phyloP scores from a whole-genome alignment of 2,888 invertebrate genomes.

The Spodoptera exigua region DNA sequence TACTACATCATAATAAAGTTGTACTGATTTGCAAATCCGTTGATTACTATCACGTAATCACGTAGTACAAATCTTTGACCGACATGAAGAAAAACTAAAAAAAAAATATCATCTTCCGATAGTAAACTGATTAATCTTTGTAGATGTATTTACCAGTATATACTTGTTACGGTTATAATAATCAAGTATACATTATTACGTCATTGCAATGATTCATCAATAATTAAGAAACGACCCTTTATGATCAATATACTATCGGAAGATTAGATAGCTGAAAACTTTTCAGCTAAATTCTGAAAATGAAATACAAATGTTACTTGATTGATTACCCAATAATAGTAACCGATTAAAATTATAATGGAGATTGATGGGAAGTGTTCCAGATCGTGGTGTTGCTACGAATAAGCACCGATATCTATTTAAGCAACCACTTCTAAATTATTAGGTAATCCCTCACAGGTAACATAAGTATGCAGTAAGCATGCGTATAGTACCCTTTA shows the following conservation, averaged over 20 bases:
- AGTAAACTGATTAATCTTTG: conserved; percentile 17
- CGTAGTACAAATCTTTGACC: conserved; percentile 19
- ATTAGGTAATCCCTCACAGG: conserved; percentile 37
- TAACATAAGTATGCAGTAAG: conserved; percentile 46
- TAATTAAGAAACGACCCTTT: too few species aligned
- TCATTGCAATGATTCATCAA: background rate
- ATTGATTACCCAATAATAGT: conserved; percentile 42
- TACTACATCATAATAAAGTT: conserved; percentile 25
- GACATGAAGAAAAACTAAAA: conserved; percentile 15
- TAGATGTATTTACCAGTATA: too few species aligned
- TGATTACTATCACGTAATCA: conserved; percentile 20
- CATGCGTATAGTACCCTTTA: conserved; percentile 55
- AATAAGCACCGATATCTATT: too few species aligned
- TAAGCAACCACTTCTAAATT: conserved; percentile 12
- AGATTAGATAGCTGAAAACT: conserved; percentile 19
- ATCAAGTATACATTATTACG: background rate
- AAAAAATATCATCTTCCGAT: conserved; percentile 45
- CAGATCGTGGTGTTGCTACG: too few species aligned
- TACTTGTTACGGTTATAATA: too few species aligned
- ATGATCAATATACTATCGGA: conserved; percentile 30
- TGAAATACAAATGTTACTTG: conserved; percentile 34
- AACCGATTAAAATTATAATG: too few species aligned
- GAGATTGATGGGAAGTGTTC: too few species aligned
- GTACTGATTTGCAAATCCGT: conserved; percentile 36
- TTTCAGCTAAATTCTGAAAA: conserved; percentile 14